Evolutionary conservation across 2,797 vertebrate genomes (phyloP).

Genomic region (Leptodactylus fallax): DNA sequence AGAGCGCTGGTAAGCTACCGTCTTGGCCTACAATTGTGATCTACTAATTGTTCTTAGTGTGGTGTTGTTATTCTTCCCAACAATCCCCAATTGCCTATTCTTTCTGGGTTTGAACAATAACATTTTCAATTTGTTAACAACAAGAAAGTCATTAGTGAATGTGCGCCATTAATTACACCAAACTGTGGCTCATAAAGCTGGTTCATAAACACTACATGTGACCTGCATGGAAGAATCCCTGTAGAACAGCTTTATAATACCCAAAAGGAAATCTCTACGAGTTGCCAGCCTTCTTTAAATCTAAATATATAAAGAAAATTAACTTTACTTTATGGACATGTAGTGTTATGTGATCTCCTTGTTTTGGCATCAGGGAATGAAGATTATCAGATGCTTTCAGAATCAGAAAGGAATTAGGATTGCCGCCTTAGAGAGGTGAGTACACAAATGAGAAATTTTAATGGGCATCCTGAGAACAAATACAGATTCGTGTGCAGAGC

Average conservation of each 20-base stretch:
- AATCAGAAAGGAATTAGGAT: constrained; percentile 1
- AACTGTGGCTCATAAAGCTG: background rate
- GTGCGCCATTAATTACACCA: background rate
- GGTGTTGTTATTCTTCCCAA: background rate
- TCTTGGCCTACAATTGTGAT: background rate
- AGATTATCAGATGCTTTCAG: constrained; percentile 24
- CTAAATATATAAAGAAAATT: constrained; percentile 9
- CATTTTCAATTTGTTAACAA: constrained; percentile 6
- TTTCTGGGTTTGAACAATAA: background rate
- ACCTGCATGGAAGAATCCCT: background rate
- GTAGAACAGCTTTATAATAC: background rate
- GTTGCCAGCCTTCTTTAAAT: background rate
- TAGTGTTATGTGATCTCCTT: background rate
- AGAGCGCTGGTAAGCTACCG: background rate
- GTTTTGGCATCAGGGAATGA: background rate
- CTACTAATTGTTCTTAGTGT: constrained; percentile 5
- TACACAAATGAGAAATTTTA: background rate
- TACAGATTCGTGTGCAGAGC: background rate
- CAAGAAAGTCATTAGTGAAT: background rate
- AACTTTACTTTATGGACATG: constrained; percentile 21
- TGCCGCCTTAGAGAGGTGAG: constrained; percentile 23
- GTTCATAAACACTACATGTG: background rate
- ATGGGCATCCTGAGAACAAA: constrained; percentile 1
- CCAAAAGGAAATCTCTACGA: background rate
- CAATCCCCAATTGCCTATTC: constrained; percentile 21